A percentile compares a stretch with the other conserved stretches of the same genome.
Conservation (phyloP, 2,113 vertebrate species). For the Xyliphius kryptos region DNA sequence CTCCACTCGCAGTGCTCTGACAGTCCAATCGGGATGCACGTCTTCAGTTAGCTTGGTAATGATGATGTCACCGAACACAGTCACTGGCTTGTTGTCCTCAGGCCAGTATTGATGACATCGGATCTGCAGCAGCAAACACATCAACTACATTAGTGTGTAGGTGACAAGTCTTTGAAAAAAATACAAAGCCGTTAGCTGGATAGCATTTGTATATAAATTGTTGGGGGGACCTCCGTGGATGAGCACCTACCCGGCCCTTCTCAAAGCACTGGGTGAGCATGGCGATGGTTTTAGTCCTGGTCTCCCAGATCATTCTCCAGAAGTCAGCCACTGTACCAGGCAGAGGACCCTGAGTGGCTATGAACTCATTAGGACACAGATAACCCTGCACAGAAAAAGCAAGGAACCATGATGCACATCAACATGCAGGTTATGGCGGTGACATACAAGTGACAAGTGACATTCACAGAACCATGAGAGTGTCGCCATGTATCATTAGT, state of each 20-base stretch:
- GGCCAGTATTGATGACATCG: conserved; percentile 98
- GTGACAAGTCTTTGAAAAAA: too few relatives aligned
- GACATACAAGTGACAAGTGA: too few relatives aligned
- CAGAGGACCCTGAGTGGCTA: conserved; percentile 94
- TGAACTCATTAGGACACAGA: conserved; percentile 96
- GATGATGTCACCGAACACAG: conserved; percentile 95
- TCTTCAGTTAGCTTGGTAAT: conserved; percentile 93
- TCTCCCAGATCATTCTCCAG: conserved; percentile 99
- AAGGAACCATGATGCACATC: neutral
- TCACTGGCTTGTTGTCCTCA: conserved; percentile 95
- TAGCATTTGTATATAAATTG: too few relatives aligned
- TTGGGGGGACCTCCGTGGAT: neutral
- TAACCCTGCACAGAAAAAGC: conserved; percentile 71
- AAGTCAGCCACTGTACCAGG: conserved; percentile 96
- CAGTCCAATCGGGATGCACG: conserved; percentile 84
- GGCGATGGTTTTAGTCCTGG: conserved; percentile 84
- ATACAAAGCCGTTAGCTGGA: too few relatives aligned
- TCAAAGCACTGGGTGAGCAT: conserved; percentile 98
- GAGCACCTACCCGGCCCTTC: conserved; percentile 82
- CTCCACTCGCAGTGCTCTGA: conserved; percentile 91
- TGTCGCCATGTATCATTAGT: too few relatives aligned
- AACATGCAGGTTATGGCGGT: neutral
- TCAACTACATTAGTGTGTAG: too few relatives aligned
- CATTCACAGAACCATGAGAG: too few relatives aligned
- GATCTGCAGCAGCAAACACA: conserved; percentile 66